Evolutionary conservation across 2,888 invertebrate species (phyloP).

Genomic region (Yponomeuta cagnagella): DNA sequence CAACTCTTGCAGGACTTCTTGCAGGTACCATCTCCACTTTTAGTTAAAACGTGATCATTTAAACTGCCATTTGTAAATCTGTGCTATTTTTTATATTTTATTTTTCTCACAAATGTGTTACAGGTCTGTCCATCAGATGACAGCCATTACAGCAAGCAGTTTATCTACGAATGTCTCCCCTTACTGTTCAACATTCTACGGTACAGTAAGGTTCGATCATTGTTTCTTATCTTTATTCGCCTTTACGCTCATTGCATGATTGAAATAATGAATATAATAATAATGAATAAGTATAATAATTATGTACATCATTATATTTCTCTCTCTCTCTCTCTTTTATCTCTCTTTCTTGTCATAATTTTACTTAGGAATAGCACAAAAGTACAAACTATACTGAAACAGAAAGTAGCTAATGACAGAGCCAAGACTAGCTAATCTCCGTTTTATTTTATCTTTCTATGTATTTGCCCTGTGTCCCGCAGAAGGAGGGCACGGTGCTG

Average conservation of each 20-base stretch:
- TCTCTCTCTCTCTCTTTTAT: no score
- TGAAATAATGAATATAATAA: no score
- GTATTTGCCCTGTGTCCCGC: conserved; percentile 19
- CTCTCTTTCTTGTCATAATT: no score
- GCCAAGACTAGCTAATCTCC: no score
- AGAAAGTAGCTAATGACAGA: no score
- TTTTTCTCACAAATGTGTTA: conserved; percentile 18
- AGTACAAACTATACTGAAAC: background rate
- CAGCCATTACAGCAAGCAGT: conserved; percentile 86
- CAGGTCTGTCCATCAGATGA: conserved; percentile 89
- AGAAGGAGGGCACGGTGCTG: conserved; percentile 92
- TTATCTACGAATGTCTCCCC: conserved; percentile 92
- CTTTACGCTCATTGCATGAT: no score
- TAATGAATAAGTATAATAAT: no score
- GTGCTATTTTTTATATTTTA: background rate
- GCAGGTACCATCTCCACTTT: conserved; percentile 60
- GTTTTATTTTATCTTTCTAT: background rate
- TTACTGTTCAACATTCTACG: conserved; percentile 92
- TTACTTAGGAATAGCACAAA: no score
- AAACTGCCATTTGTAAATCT: no score
- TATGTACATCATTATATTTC: no score
- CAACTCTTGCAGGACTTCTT: conserved; percentile 92
- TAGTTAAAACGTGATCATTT: background rate
- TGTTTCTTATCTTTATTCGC: background rate
- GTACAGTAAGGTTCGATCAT: conserved; percentile 84